Percentiles rank a stretch among this genome's conserved stretches.
Conservation (phyloP, 2,888 invertebrate species). For the Xylota segnis region DNA sequence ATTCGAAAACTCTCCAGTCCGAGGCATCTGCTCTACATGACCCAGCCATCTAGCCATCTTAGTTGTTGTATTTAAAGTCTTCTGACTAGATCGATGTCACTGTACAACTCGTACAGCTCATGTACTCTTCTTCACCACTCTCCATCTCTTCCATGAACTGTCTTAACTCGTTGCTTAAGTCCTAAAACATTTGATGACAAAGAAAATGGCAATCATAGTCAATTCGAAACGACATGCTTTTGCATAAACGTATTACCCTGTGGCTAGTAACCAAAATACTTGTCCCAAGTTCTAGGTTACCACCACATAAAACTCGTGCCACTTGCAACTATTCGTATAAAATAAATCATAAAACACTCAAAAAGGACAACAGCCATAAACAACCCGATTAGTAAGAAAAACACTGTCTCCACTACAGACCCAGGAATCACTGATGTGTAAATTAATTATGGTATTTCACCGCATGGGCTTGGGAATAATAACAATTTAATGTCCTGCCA, state of each 20-base stretch:
- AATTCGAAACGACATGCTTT: background rate
- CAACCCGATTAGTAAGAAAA: constrained; percentile 56
- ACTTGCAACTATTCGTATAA: constrained; percentile 9
- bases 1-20: too few relatives aligned
- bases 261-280: background rate
- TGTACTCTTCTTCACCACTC: too few relatives aligned
- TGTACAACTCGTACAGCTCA: too few relatives aligned
- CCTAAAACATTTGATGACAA: too few relatives aligned
- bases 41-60: too few relatives aligned
- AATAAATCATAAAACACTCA: constrained; percentile 39
- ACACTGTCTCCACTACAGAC: constrained; percentile 24
- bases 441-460: constrained; percentile 65
- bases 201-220: background rate
- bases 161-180: too few relatives aligned
- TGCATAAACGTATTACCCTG: background rate
- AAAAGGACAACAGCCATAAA: constrained; percentile 46
- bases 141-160: too few relatives aligned
- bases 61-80: too few relatives aligned
- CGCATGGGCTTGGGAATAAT: constrained; percentile 52
- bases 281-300: background rate
- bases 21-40: too few relatives aligned
- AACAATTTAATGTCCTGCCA: constrained; percentile 43
- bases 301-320: background rate
- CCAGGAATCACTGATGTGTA: constrained; percentile 56
- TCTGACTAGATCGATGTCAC: too few relatives aligned